Evolutionary conservation across 2,797 vertebrate species (phyloP), one percentile per base, ranked within the genome.

Genomic region (Acridotheres tristis): DNA sequence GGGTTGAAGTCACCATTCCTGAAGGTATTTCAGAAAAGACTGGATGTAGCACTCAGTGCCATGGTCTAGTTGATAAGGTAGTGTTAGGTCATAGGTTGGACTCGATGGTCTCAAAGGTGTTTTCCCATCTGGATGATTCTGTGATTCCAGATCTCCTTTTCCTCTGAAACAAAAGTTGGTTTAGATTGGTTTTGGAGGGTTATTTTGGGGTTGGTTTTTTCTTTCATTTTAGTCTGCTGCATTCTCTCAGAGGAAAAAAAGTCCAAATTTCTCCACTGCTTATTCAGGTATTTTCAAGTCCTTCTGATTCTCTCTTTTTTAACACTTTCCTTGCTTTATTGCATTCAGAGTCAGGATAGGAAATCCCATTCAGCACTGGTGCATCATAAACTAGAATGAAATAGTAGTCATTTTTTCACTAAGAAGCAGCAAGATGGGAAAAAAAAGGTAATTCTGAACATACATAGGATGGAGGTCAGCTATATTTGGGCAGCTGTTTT

Each of bases 71-170:
- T 73, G 58, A 19, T 3, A 72, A 40, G 29, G 6, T 29, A 5
- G 8, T 40, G 19, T 38, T 83, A 47, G 16, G 16, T 55, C 29
- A 32, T 12, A 38, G 29, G 40, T n/a, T 63, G 19, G 50, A 83
- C 23, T 71, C 0, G 0, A 53, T 71, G 14, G 62, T 63, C 22
- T 55, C 58, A 47, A 63, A 54, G 15, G 8, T 47, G 12, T 45
- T 83, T 63, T 72, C 29, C 42, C 40, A 55, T 7, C 11, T 47
- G 45, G 27, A 17, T 47, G 22, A 57, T 59, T 50, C 54, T 50
- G 54, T 68, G 30, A 40, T 50, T 68, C 50, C 47, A 57, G 38
- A 53, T 34, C 12, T 42, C 4, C 4, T 10, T 32, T 94, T 78
- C 30, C 50, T 63, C 67, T 68, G 19, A 82, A 81, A 58, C 10